Evolutionary conservation across 1,140 invertebrate species (phyloP), one percentile per base, ranked within the genome.

Genomic region (Theocolax elegans): DNA sequence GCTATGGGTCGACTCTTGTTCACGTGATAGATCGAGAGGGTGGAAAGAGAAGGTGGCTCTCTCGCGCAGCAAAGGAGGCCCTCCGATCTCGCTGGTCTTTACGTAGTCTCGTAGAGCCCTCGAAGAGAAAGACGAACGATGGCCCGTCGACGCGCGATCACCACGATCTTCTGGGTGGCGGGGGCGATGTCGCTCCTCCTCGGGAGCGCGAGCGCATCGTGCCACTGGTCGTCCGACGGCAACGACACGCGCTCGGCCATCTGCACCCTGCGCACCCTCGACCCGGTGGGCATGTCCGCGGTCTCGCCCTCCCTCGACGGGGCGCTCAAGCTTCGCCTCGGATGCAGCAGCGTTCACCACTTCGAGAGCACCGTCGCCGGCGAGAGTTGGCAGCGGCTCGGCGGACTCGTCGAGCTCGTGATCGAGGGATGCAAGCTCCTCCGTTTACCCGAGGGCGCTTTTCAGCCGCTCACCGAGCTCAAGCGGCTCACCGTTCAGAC

Each of bases 381-480:
- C 10, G 89, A 91, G 69, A 90, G 89, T 60, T 92, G 96, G 83
- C 90, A 92, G 53, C 87, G 92, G 1, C 82, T 96, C 0, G 88
- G 89, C 75, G 90, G 92, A 49, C 85, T 96, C 1, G 90, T 92
- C 77, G 90, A 92, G 38, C 83, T 96, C 6, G 84, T 87, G 38
- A 88, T 96, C 75, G 90, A 90, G 71, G 90, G 90, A 40, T 97
- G 95, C 82, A 95, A 96, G 81, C 85, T 96, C 12, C 82, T 94
- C 6, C 88, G 90, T 67, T 82, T 96, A 74, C 92, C 94, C 15
- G 87, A 90, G 40, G 90, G 91, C 59, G 90, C 92, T 2, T 94
- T 96, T 79, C 88, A 91, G 76, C 92, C 92, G 19, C 83, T 96
- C n/a, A 85, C 83, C 60, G 91, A 93, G 42, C 84, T 96, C 25